Percentiles rank a stretch among this genome's conserved stretches.
Evolutionary conservation across 1,140 invertebrate genomes (phyloP).

Genomic region (Bombus waltoni): DNA sequence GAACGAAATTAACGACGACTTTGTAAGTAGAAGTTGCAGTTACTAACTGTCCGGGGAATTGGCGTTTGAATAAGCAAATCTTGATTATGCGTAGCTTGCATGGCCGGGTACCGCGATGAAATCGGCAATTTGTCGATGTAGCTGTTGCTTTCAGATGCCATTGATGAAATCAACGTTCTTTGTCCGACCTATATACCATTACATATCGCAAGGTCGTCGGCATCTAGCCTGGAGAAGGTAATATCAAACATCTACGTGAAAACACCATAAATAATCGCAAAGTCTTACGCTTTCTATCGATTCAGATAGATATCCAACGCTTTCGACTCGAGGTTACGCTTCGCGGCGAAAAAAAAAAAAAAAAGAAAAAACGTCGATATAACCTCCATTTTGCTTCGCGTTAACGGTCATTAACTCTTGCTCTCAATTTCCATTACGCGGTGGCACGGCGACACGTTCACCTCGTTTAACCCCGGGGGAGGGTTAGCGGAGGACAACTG

Average conservation of each 20-base stretch:
- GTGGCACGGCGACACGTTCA: background rate
- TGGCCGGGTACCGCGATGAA: too few species aligned
- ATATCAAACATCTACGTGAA: background rate
- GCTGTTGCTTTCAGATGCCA: too few species aligned
- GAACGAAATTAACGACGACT: too few species aligned
- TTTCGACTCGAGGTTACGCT: background rate
- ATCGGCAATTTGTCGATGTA: too few species aligned
- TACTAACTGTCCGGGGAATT: too few species aligned
- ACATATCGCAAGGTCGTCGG: background rate
- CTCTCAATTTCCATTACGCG: constrained; percentile 19
- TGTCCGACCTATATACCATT: too few species aligned
- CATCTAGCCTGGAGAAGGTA: background rate
- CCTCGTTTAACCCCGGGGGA: background rate
- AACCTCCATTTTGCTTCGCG: too few species aligned
- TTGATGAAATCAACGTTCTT: too few species aligned
- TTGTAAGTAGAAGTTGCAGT: too few species aligned
- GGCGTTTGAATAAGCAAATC: too few species aligned
- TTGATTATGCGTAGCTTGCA: too few species aligned
- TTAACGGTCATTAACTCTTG: constrained; percentile 20
- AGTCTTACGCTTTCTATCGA: constrained; percentile 6
- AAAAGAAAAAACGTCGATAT: background rate
- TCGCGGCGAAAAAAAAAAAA: background rate
- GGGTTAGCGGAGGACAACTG: background rate
- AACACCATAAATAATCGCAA: background rate
- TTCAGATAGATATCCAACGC: background rate